Base-by-base conservation (phyloP, 2,113 vertebrate genomes). In the Pseudopodoces humilis region DNA sequence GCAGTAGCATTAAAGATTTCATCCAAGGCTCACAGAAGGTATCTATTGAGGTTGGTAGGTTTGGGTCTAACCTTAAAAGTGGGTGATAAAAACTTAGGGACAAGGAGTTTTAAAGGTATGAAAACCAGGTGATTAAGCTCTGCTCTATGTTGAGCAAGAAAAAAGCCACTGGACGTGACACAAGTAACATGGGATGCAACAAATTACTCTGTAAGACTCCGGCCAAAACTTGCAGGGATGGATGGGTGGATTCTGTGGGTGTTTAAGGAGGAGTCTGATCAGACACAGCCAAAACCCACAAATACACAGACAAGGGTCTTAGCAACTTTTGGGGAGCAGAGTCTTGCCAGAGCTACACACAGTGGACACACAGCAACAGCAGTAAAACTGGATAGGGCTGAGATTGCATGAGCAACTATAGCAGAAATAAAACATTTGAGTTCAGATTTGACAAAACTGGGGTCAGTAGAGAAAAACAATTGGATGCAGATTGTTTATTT, bases 181-280 rank as follows among this genome's bases (percentile, higher is more conserved):
- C 2, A 59, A 70, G 37, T 69, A 88, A 62, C 6, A 41, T 0
- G 2, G 10, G 21, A 59, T 11, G 5, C 24, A 59, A 35, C 4
- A 31, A 72, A 67, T 11, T 39, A 27, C 12, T 12, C 28, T 35
- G 4, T 41, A 21, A 44, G 47, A 62, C 59, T 7, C 7, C 1
- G 4, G 2, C 5, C 39, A 71, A n/a, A 74, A 8, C 17, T 75
- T 31, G 22, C 9, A 77, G 50, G 17, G 21, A 21, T 33, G 6
- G 35, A 30, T 30, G 28, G 9, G 37, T 39, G 37, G 37, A 53
- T 49, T 83, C 56, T 0, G 1, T 5, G 5, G 3, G 0, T 56
- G 6, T 33, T 52, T 56, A 68, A 72, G 33, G 10, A 63, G 1
- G 18, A 47, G 5, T 53, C 59, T 43, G 3, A 13, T 41, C 13